phyloP scores from a whole-genome alignment of 1,140 invertebrate species.

The Nymphalis io region DNA sequence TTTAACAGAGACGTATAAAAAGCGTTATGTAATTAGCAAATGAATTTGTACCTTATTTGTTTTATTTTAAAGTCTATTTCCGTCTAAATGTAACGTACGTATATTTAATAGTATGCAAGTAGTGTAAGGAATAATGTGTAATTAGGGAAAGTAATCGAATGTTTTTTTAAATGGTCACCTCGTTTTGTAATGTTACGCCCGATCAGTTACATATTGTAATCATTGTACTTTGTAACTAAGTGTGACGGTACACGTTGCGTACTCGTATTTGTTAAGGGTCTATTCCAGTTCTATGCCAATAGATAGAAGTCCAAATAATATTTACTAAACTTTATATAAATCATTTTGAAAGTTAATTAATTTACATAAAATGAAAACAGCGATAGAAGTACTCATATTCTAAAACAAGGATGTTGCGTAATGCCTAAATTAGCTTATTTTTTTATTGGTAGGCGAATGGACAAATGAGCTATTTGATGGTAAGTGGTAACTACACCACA shows the following conservation, averaged over 20 bases:
- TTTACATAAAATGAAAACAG: slow-evolving; percentile 5
- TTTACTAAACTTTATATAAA: background rate
- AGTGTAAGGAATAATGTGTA: slow-evolving; percentile 29
- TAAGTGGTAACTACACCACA: too few relatives aligned
- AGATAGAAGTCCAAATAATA: background rate
- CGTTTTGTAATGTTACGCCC: slow-evolving; percentile 25
- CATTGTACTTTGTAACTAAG: slow-evolving; percentile 3
- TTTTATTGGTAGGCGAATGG: too few relatives aligned
- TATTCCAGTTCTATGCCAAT: background rate
- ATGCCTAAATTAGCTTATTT: background rate
- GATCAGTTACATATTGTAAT: slow-evolving; percentile 25
- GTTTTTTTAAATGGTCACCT: slow-evolving; percentile 20
- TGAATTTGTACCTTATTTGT: slow-evolving; percentile 9
- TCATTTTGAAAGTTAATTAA: background rate
- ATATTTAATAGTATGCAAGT: slow-evolving; percentile 18
- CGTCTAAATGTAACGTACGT: slow-evolving; percentile 1
- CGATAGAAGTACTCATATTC: background rate
- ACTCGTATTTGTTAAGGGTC: background rate
- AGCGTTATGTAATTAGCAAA: background rate
- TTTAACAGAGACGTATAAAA: slow-evolving; percentile 30
- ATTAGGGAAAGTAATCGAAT: slow-evolving; percentile 35
- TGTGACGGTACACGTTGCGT: background rate
- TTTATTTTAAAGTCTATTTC: slow-evolving; percentile 7
- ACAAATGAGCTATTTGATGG: too few relatives aligned
- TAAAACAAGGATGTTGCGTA: background rate